These are phyloP conservation scores for Agonopterix alstromeriana DNA, from an alignment of 2,888 invertebrate genomes.

Conservation along the genomic window DNA sequence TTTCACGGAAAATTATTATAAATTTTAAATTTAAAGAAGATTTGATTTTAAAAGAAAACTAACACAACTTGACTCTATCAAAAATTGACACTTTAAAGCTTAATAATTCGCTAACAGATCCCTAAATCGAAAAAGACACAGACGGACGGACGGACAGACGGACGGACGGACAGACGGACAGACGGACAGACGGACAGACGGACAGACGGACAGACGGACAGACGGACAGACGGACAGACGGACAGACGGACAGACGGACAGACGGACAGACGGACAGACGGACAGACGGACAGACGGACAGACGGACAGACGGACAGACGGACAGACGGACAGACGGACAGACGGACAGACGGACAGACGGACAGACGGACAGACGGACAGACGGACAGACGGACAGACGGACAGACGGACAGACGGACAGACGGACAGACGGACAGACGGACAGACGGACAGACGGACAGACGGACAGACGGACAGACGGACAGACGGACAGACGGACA, in stretches of 20 bases:
- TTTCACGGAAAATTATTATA: too few species aligned
- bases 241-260: slow-evolving; percentile 8
- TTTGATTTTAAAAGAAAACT: too few species aligned
- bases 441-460: slow-evolving; percentile 9
- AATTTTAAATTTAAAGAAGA: too few species aligned
- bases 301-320: slow-evolving; percentile 7
- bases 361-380: slow-evolving; percentile 8
- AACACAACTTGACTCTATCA: too few species aligned
- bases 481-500: slow-evolving; percentile 9
- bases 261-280: slow-evolving; percentile 8
- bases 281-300: slow-evolving; percentile 7
- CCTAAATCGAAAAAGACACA: slow-evolving; percentile 5
- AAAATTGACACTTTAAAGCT: too few species aligned
- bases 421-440: slow-evolving; percentile 9
- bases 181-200: slow-evolving; percentile 7
- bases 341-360: slow-evolving; percentile 8
- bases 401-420: slow-evolving; percentile 6
- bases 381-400: slow-evolving; percentile 7
- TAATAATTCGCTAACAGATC: too few species aligned
- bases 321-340: slow-evolving; percentile 8
- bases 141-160: slow-evolving; percentile 7
- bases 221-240: slow-evolving; percentile 7
- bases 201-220: slow-evolving; percentile 9
- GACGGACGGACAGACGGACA: slow-evolving; percentile 8
- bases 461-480: slow-evolving; percentile 9